phyloP scores from a whole-genome alignment of 23 tunicate genomes.

The Trididemnum clinides region DNA sequence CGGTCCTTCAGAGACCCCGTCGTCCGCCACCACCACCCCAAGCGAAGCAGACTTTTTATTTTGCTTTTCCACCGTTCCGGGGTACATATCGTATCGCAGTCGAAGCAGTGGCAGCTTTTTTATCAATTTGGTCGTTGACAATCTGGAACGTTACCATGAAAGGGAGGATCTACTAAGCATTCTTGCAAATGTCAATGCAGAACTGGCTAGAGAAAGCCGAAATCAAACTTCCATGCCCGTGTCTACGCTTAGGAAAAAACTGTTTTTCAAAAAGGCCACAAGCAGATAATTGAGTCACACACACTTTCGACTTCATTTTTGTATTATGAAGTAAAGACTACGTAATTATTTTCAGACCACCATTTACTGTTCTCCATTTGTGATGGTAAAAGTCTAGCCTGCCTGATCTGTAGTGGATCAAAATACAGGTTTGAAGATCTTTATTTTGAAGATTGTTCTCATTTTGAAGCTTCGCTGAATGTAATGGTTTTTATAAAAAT shows the following conservation, averaged over 20 bases:
- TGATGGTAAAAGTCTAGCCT: too few species aligned
- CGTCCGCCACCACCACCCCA: background rate
- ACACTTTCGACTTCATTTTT: too few species aligned
- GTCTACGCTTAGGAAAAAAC: slow-evolving; percentile 70
- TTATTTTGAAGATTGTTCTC: too few species aligned
- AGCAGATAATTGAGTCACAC: too few species aligned
- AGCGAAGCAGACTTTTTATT: slow-evolving; percentile 55
- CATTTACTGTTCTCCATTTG: too few species aligned
- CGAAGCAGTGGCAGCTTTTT: slow-evolving; percentile 50
- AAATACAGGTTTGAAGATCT: too few species aligned
- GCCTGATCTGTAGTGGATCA: too few species aligned
- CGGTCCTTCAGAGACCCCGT: background rate
- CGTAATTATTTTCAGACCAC: too few species aligned
- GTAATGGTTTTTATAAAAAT: too few species aligned
- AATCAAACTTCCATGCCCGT: slow-evolving; percentile 81
- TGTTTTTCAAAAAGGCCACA: slow-evolving; percentile 61
- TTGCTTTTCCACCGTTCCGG: slow-evolving; percentile 83
- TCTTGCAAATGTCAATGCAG: slow-evolving; percentile 57
- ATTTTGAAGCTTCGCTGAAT: too few species aligned
- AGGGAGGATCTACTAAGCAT: slow-evolving; percentile 63
- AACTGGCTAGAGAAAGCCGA: slow-evolving; percentile 32
- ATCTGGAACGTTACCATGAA: slow-evolving; percentile 5
- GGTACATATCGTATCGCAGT: slow-evolving; percentile 64
- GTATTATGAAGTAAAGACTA: too few species aligned
- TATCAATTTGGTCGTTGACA: slow-evolving; percentile 29